Base-by-base conservation (phyloP, 1,140 invertebrate species). In the Dinoponera quadriceps region DNA sequence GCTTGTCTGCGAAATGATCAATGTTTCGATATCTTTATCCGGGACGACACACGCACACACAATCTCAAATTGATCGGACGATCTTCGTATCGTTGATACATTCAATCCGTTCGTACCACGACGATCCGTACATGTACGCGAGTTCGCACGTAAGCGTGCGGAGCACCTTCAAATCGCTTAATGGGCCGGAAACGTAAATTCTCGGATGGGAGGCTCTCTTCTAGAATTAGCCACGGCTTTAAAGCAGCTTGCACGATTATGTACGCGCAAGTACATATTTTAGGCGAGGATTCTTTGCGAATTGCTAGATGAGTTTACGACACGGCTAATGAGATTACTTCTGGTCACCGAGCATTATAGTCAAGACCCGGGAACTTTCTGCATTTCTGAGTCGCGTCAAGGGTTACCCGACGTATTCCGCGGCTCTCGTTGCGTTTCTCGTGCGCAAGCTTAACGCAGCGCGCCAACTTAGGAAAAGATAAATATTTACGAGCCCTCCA, bases 401-500 rank as follows among this genome's bases (percentile, higher is more conserved):
- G 85, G 83, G 77, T 83, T 86, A 87, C 69, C 60, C 77, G 51
- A 82, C 83, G 66, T n/a, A n/a, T 81, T 88, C 59, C 73, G 68
- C 80, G 55, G 60, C 77, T 77, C 69, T 86, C 84, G 75, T 86
- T 83, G 85, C 78, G 59, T 85, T 83, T 66, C 72, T 54, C 60
- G 59, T 48, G 55, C 75, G 55, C 75, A 51, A 77, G 66, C 60
- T 77, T 77, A 66, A 20, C 73, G 25, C 65, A 38, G 38, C 72
- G 33, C 20, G 33, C 38, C 20, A 38, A 87, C 54, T 62, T 83
- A 87, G 65, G 84, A 55, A 86, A 88, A 87, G 83, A 88, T 88
- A 87, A 87, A 88, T 88, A 88, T 88, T 88, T 88, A 84, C 86
- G 72, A 88, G 86, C 85, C 48, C 73, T 88, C 78, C 77, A 82